phyloP scores from a whole-genome alignment of 2,888 invertebrate species.

The Pyrrhosoma nymphula region DNA sequence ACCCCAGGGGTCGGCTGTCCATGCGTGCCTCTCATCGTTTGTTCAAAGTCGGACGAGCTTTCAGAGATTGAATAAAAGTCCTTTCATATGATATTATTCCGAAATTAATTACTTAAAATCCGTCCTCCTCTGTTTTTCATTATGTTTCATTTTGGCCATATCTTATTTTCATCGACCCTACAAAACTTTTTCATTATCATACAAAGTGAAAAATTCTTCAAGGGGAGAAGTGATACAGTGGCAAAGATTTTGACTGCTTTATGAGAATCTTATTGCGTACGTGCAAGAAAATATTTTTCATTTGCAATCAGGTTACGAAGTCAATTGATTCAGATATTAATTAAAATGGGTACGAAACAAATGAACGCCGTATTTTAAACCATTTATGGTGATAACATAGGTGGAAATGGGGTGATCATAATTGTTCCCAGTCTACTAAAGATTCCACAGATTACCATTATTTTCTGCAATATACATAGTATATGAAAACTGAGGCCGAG shows the following conservation, averaged over 20 bases:
- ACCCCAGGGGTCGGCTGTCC: no score
- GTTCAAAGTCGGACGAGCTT: no score
- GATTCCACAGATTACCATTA: no score
- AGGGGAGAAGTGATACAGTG: background rate
- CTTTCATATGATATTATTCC: background rate
- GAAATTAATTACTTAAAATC: background rate
- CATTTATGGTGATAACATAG: no score
- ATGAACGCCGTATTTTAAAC: no score
- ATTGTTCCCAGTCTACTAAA: no score
- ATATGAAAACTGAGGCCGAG: no score
- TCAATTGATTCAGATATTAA: background rate
- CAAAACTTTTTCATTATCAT: background rate
- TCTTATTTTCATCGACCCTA: background rate
- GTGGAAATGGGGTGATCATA: no score
- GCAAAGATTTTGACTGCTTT: background rate
- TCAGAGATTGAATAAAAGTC: background rate
- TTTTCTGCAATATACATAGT: no score
- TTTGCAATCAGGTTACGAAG: background rate
- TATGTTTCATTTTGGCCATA: background rate
- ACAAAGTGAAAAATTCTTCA: background rate
- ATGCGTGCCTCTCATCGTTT: no score
- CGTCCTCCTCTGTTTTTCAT: background rate
- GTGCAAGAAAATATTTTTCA: background rate
- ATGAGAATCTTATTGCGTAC: background rate
- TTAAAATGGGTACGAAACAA: background rate